A percentile compares a stretch with the other conserved stretches of the same genome.
Conservation (phyloP, 2,797 vertebrate genomes). For the Cryptoblepharus egeriae region DNA sequence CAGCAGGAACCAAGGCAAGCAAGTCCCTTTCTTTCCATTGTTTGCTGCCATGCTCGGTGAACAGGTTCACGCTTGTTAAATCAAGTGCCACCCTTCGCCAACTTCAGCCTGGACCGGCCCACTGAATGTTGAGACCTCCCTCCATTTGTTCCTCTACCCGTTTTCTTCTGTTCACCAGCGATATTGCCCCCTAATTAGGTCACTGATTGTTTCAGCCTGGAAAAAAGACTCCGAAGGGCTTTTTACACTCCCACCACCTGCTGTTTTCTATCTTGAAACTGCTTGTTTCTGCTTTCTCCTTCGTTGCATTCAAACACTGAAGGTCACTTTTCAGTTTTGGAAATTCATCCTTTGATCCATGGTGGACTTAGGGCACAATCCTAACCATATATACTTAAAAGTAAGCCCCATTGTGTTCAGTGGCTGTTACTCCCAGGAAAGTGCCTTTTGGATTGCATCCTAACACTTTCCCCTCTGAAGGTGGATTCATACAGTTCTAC, state of each 20-base stretch:
- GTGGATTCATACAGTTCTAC: not conserved
- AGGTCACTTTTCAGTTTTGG: conserved; percentile 30
- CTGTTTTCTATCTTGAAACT: conserved; percentile 31
- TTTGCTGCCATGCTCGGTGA: rapidly evolving
- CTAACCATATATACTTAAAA: too few species aligned
- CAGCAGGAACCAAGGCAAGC: rapidly evolving
- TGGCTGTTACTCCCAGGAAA: too few species aligned
- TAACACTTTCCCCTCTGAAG: not conserved
- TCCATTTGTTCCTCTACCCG: not conserved
- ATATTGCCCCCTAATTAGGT: conserved; percentile 64
- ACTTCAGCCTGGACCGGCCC: conserved; percentile 14
- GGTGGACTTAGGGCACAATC: too few species aligned
- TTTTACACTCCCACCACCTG: conserved; percentile 8
- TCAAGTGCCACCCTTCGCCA: not conserved
- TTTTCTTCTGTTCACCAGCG: conserved; percentile 36
- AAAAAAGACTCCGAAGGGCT: conserved; percentile 50
- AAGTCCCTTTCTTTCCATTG: not conserved
- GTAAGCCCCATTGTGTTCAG: too few species aligned
- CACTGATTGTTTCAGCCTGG: conserved; percentile 56
- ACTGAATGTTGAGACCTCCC: conserved; percentile 27
- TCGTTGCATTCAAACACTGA: conserved; percentile 26
- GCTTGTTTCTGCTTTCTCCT: conserved; percentile 38
- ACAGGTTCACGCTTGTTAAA: rapidly evolving
- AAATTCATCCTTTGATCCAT: not conserved
- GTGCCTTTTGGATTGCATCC: too few species aligned